Conservation (phyloP, 92 coral and sea anemone genomes). For the Phymanthus crucifer region DNA sequence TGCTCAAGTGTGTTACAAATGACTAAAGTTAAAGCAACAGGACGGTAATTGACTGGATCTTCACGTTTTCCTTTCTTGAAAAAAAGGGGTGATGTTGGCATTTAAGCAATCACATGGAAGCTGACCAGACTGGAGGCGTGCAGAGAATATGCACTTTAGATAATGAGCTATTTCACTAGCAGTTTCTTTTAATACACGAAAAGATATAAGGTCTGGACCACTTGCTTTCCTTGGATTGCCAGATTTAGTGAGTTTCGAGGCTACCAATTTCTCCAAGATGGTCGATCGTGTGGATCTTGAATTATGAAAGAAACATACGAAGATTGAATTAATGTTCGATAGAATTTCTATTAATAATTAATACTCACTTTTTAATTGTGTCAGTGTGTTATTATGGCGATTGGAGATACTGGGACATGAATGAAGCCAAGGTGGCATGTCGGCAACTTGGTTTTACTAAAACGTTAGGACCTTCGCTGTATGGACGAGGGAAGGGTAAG, state of each 20-base stretch:
- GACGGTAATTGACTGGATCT: too few species aligned
- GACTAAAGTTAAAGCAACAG: too few species aligned
- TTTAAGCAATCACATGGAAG: conserved; percentile 11
- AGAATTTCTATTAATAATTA: too few species aligned
- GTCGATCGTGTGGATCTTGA: conserved; percentile 2
- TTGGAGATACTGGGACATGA: too few species aligned
- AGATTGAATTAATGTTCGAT: background rate
- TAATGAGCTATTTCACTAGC: conserved; percentile 22
- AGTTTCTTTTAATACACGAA: conserved; percentile 29
- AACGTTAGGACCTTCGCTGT: too few species aligned
- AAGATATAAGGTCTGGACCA: conserved; percentile 36
- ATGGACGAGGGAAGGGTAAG: too few species aligned
- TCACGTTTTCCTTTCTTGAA: too few species aligned
- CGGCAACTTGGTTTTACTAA: too few species aligned
- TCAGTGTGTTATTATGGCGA: too few species aligned
- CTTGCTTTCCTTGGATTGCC: conserved; percentile 20
- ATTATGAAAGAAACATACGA: background rate
- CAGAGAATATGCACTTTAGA: conserved; percentile 14
- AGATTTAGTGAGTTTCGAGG: background rate
- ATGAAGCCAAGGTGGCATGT: too few species aligned
- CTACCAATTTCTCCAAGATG: conserved; percentile 3
- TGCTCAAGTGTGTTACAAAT: too few species aligned
- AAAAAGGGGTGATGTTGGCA: conserved; percentile 13
- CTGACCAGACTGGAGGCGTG: background rate
- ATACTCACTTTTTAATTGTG: too few species aligned